Evolutionary conservation across 2,797 vertebrate genomes (phyloP).

Genomic region (Epinephelus malabaricus): DNA sequence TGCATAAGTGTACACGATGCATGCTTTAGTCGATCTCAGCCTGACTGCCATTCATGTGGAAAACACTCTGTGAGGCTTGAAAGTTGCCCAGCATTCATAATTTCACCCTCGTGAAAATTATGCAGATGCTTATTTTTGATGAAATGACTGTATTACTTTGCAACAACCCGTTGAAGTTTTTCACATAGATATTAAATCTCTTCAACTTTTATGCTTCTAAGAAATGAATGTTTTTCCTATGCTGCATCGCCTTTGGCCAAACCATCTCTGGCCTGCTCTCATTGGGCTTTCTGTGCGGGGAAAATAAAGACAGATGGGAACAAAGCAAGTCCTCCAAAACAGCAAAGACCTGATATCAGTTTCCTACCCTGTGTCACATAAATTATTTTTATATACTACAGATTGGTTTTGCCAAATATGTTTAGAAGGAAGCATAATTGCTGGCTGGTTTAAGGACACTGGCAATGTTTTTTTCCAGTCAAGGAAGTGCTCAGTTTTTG

Average conservation of each 20-base stretch:
- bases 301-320: constrained; percentile 34
- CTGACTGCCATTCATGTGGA: constrained; percentile 31
- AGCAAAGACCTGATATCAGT: constrained; percentile 20
- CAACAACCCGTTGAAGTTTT: constrained; percentile 24
- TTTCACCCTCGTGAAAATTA: constrained; percentile 48
- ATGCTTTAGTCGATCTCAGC: constrained; percentile 24
- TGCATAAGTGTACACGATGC: constrained; percentile 14
- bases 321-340: constrained; percentile 15
- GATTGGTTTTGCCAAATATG: constrained; percentile 16
- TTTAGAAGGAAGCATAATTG: constrained; percentile 26
- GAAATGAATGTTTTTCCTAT: constrained; percentile 26
- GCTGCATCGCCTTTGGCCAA: constrained; percentile 10
- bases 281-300: background rate
- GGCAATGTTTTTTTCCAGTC: background rate
- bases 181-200: constrained; percentile 45
- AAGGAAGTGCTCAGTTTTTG: constrained; percentile 18
- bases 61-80: constrained; percentile 37
- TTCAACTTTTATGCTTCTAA: constrained; percentile 30
- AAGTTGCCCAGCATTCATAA: constrained; percentile 29
- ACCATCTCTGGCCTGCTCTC: constrained; percentile 18
- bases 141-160: constrained; percentile 41
- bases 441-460: background rate
- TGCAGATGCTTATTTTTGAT: constrained; percentile 41
- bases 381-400: constrained; percentile 19
- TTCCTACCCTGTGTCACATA: constrained; percentile 18